Evolutionary conservation across 2,888 invertebrate genomes (phyloP), one percentile per base, ranked within the genome.

Genomic region (Parnassius smintheus): DNA sequence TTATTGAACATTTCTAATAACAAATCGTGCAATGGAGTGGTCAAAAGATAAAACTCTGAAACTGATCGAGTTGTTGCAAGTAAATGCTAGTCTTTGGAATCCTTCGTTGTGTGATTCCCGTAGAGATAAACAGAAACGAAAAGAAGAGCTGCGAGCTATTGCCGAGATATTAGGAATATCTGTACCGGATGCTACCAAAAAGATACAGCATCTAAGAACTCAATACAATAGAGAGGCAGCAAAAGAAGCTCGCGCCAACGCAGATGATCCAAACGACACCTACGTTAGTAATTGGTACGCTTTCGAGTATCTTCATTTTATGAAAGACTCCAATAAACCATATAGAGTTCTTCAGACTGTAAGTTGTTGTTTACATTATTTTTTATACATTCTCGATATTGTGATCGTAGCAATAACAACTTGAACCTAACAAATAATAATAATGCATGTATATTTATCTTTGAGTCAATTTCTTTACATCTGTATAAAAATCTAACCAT

Each of bases 161-260:
- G 79, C 91, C 0, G 84, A 84, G 25, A 74, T 83, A 59, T 77
- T 91, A 18, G 82, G 81, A 9, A 82, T 91, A 65, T 81, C 78
- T 70, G 82, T 80, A 35, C 84, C 88, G 4, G 93, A 93, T 68
- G 83, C 91, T 41, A 93, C 93, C 1, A 93, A 93, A 71, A 93
- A 93, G 69, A 93, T 93, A 59, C 94, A 94, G 67, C 94, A 94
- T 64, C 79, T 93, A 49, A 85, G 93, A 4, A 94, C 94, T 1
- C 94, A 93, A 66, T 93, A 94, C 69, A 94, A 94, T 70, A 88
- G 94, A 8, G 94, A 94, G 70, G 91, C 92, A 7, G 92, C 91
- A 51, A 85, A 92, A 49, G 93, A 93, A 84, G 84, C 90, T 12
- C 84, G 93, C 41, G 92, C 89, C 0, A 81, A 81, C 48, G 77